Evolutionary conservation across 64 coral and sea anemone genomes (phyloP), one percentile per base, ranked within the genome.

Genomic region (Hydrozoanthus tunicans): DNA sequence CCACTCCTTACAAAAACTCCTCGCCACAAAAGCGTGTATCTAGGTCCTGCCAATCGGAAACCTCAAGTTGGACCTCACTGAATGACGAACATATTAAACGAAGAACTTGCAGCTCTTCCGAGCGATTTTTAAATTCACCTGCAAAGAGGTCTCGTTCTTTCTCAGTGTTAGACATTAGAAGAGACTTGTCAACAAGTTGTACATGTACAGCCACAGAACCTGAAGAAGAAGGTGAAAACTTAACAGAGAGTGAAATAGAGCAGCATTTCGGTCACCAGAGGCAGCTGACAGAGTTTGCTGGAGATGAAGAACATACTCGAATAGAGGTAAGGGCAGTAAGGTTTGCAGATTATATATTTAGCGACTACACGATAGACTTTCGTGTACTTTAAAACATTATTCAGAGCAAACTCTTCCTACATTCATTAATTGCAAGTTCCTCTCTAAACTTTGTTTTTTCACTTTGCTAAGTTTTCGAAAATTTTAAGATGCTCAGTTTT

Each of bases 281-380:
- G 24, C 24, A 27, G 32, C 32, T 43, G 61, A 59, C 69, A 88
- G 84, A 74, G 24, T 59, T 88, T 9, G 56, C 68, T 55, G 84
- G 84, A 88, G 84, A 88, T 75, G 84, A 88, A 88, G 56, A 70
- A 24, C 68, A 73, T 43, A 74, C 9, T 75, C 84, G 55, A 59
- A 88, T 75, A 32, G 52, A 59, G 13, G 84, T 88, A 88, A 57
- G 84, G 59, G 58, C 32, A 43, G 32, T 43, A 2, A 43, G 32
- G 32, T 43, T 2, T 43, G 32, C 32, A 43, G 32, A 43, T 43
- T 43, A 43, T 1, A 43, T 43, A 43, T 43, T 43, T 43, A 43
- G 32, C 32, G 2, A 43, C 32, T 43, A 43, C 32, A 43, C 32
- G 32, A 43, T 43, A 43, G 32, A 43, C 32, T 43, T 43, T 43